phyloP scores from a whole-genome alignment of 2,888 invertebrate genomes.

The Gisinianus flammeolus region DNA sequence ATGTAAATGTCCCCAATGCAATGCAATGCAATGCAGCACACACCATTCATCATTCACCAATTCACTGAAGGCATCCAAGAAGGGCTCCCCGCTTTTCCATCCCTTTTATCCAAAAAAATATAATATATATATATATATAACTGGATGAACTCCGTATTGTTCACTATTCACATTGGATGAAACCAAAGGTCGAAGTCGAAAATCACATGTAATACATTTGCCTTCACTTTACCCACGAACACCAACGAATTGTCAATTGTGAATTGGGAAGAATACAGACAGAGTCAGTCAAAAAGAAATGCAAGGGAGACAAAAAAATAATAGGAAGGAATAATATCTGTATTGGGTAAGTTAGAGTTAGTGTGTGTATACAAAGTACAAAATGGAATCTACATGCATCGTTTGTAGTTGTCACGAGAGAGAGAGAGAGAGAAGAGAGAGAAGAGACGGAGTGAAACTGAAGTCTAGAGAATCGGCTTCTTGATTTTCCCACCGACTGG shows the following conservation, averaged over 20 bases:
- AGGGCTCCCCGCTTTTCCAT: neutral
- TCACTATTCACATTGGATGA: neutral
- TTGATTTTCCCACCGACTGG: constrained; percentile 36
- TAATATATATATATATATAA: no score
- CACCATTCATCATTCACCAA: neutral
- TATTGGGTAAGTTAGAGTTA: neutral
- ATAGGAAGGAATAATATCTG: constrained; percentile 13
- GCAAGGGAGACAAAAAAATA: neutral
- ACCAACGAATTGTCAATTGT: no score
- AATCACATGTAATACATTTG: no score
- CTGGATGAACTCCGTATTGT: no score
- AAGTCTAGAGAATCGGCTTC: constrained; percentile 18
- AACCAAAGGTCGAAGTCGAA: neutral
- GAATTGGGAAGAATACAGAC: neutral
- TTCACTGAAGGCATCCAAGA: neutral
- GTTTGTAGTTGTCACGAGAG: neutral
- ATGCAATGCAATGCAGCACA: neutral
- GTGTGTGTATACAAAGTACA: neutral
- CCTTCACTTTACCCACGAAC: no score
- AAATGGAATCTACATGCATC: neutral
- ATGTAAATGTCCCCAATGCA: constrained; percentile 4
- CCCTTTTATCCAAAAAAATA: no score
- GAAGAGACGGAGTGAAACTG: neutral
- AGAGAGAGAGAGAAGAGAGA: constrained; percentile 15
- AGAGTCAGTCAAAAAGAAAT: neutral